Conservation (phyloP, 1,140 invertebrate genomes). For the Laodelphax striatellus region DNA sequence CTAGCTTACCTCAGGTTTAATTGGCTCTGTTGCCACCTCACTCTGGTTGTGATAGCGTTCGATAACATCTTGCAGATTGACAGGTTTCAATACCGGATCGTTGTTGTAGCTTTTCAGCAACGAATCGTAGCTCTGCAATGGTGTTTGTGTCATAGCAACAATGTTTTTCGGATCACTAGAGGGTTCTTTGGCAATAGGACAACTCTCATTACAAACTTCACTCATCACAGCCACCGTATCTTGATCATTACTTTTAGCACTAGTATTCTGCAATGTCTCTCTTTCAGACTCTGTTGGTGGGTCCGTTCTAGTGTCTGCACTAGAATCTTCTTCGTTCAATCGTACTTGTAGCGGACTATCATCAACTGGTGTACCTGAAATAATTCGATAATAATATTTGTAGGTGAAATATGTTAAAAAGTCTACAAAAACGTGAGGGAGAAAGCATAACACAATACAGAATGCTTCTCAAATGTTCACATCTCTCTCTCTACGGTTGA, state of each 20-base stretch:
- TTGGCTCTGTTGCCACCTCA: no score
- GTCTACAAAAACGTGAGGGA: no score
- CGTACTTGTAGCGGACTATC: slow-evolving; percentile 15
- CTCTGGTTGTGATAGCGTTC: slow-evolving; percentile 31
- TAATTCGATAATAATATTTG: slow-evolving; percentile 52
- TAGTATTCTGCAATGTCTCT: no score
- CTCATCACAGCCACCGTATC: no score
- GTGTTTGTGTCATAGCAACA: not conserved
- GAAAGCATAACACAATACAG: no score
- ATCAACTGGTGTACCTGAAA: slow-evolving; percentile 31
- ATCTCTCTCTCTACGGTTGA: no score
- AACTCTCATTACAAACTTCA: no score
- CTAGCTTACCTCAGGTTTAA: not conserved
- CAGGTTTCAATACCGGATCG: slow-evolving; percentile 29
- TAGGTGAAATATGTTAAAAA: slow-evolving; percentile 27
- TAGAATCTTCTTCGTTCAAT: slow-evolving; percentile 18
- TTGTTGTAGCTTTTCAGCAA: slow-evolving; percentile 23
- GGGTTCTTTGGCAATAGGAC: not conserved
- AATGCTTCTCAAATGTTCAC: no score
- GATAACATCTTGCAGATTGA: slow-evolving; percentile 48
- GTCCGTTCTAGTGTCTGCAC: slow-evolving; percentile 7
- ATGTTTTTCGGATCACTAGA: not conserved
- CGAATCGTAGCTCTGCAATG: slow-evolving; percentile 36
- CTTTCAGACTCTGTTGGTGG: no score
- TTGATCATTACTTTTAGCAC: no score